Evolutionary conservation across 2,888 invertebrate species (phyloP).

Genomic region (Camponotus fellah): DNA sequence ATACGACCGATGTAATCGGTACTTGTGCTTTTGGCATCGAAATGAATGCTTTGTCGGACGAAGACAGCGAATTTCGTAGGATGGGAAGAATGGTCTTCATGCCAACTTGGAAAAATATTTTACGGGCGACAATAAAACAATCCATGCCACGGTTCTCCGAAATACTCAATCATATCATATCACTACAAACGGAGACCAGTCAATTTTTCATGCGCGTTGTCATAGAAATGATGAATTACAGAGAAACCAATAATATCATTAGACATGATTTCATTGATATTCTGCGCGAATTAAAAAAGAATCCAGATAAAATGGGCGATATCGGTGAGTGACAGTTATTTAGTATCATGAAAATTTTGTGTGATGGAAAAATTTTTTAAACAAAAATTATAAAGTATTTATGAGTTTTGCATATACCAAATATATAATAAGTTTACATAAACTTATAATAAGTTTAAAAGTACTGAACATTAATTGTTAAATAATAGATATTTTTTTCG

Average conservation of each 20-base stretch:
- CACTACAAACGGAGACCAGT: slow-evolving; percentile 66
- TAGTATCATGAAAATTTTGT: background rate
- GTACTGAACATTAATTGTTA: no score
- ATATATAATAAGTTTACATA: no score
- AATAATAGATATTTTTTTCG: background rate
- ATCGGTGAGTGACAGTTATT: background rate
- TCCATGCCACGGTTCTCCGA: slow-evolving; percentile 66
- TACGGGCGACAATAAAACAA: slow-evolving; percentile 7
- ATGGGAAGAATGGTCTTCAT: slow-evolving; percentile 28
- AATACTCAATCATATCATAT: slow-evolving; percentile 64
- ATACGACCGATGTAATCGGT: slow-evolving; percentile 86
- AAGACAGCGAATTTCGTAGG: slow-evolving; percentile 61
- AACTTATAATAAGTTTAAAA: no score
- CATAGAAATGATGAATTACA: slow-evolving; percentile 76
- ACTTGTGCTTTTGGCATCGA: slow-evolving; percentile 85
- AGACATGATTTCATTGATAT: slow-evolving; percentile 85
- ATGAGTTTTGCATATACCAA: no score
- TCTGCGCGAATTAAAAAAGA: slow-evolving; percentile 78
- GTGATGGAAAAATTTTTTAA: background rate
- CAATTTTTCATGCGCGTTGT: slow-evolving; percentile 78
- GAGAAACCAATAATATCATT: slow-evolving; percentile 62
- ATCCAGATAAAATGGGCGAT: slow-evolving; percentile 27
- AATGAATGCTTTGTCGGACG: slow-evolving; percentile 82
- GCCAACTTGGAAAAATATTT: background rate
- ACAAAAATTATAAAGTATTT: background rate